Evolutionary conservation across 2,797 vertebrate species (phyloP), one percentile per base, ranked within the genome.

Genomic region (Synaphobranchus kaupii): DNA sequence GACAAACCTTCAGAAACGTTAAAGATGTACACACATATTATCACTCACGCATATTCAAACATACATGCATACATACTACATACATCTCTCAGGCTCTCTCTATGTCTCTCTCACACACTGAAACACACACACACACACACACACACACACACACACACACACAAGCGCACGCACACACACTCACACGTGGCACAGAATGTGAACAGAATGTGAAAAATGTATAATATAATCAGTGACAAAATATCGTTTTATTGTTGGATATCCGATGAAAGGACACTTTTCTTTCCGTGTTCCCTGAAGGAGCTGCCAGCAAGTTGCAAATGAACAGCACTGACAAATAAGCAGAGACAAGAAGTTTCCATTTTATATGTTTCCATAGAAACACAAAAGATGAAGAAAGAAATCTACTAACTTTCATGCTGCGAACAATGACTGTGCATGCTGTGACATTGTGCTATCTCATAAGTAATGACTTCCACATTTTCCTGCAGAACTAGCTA

Each of bases 351-450:
- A 48, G 76, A 66, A 73, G 66, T 86, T 86, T 84, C 81, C 81
- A 80, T 86, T 54, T 85, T 25, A 85, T 31, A 81, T 47, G 90
- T 90, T 88, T 60, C 90, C 88, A 89, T 90, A 87, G 88, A 84
- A 86, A 90, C 88, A 73, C 66, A 85, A n/a, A 48, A 47, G 73
- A 78, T 73, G 31, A 47, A 87, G 28, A n/a, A 25, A 58, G 28
- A 39, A 54, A 86, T 58, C 84, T 68, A 47, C 9, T 48, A 71
- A 85, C 66, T 44, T 63, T 48, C 28, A 63, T 84, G 28, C 44
- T 20, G 44, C 20, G 7, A 66, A 8, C 2, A 76, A 22, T 85
- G 68, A 34, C 71, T 76, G 20, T n/a, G 47, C 31, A 47, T 48
- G 56, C 54, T 84, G 81, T 84, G 60, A 84, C 80, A 83, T 25